Conservation (phyloP, 2,888 invertebrate genomes). For the Polietes domitor region DNA sequence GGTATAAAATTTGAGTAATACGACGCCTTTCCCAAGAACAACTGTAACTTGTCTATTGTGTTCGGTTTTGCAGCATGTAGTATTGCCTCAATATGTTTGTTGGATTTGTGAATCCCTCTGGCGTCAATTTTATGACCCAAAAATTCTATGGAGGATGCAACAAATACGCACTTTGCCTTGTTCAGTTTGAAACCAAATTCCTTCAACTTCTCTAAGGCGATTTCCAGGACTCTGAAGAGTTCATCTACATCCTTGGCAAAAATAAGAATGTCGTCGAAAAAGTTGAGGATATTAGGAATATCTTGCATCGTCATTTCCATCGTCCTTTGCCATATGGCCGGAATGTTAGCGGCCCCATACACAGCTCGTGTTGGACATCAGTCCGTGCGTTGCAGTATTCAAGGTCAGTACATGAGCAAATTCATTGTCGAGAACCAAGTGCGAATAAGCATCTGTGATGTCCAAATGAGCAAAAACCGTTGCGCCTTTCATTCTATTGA, state of each 20-base stretch:
- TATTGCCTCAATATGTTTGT: conserved; percentile 44
- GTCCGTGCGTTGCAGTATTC: conserved; percentile 48
- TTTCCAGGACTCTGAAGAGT: background rate
- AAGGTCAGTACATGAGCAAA: conserved; percentile 33
- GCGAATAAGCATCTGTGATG: conserved; percentile 44
- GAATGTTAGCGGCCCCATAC: conserved; percentile 54
- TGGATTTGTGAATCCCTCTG: conserved; percentile 45
- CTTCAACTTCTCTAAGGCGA: background rate
- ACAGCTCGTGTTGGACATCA: conserved; percentile 57
- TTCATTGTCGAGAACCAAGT: conserved; percentile 35
- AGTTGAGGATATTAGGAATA: conserved; percentile 36
- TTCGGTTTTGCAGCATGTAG: conserved; percentile 36
- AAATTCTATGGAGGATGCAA: conserved; percentile 46
- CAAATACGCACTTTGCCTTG: conserved; percentile 49
- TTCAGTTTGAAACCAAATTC: conserved; percentile 22
- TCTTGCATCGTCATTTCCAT: conserved; percentile 46
- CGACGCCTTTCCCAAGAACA: conserved; percentile 32
- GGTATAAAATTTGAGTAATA: conserved; percentile 30
- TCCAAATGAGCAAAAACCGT: conserved; percentile 35
- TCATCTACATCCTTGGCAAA: conserved; percentile 30
- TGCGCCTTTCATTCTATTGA: conserved; percentile 35
- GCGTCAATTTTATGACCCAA: conserved; percentile 56
- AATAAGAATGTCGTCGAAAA: conserved; percentile 45
- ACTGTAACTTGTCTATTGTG: conserved; percentile 51
- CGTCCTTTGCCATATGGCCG: conserved; percentile 53